These are phyloP conservation scores for Musca vetustissima DNA, from an alignment of 1,140 invertebrate species.

Conservation along the genomic window DNA sequence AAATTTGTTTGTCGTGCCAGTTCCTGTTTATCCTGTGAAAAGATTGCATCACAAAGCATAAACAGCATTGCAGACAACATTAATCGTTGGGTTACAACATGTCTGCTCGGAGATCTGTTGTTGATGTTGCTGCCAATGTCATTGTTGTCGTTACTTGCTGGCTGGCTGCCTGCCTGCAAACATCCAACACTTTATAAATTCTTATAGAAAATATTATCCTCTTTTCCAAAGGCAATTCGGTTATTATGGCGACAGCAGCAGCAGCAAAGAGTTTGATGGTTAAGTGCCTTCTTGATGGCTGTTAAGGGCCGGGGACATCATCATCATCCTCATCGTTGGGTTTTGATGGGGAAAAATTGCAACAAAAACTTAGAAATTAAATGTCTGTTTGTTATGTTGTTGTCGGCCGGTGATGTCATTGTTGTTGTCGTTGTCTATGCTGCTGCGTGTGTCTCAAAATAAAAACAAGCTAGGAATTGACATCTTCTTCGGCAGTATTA, in stretches of 20 bases:
- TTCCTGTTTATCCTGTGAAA: too few relatives aligned
- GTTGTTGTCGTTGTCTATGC: too few relatives aligned
- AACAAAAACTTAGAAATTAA: not conserved
- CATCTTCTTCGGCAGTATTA: conserved; percentile 19
- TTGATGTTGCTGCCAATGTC: not conserved
- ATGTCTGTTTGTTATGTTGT: too few relatives aligned
- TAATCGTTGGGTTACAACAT: conserved; percentile 23
- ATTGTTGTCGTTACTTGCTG: too few relatives aligned
- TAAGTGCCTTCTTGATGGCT: conserved; percentile 2
- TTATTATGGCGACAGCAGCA: too few relatives aligned
- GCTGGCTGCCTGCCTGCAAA: not conserved
- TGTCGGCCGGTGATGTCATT: too few relatives aligned
- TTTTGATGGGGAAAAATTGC: not conserved
- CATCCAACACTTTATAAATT: not conserved
- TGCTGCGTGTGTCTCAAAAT: not conserved
- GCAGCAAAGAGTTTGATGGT: conserved; percentile 2
- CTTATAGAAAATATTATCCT: not conserved
- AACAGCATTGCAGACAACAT: conserved; percentile 19
- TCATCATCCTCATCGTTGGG: not conserved
- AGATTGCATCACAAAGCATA: not conserved
- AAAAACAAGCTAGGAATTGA: conserved; percentile 6
- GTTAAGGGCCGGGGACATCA: not conserved
- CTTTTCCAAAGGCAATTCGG: not conserved
- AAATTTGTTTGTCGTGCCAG: too few relatives aligned
- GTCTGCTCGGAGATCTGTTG: not conserved